Percentiles rank a stretch among this genome's conserved stretches.
Conservation (phyloP, 2,113 vertebrate species). For the Candoia aspera region DNA sequence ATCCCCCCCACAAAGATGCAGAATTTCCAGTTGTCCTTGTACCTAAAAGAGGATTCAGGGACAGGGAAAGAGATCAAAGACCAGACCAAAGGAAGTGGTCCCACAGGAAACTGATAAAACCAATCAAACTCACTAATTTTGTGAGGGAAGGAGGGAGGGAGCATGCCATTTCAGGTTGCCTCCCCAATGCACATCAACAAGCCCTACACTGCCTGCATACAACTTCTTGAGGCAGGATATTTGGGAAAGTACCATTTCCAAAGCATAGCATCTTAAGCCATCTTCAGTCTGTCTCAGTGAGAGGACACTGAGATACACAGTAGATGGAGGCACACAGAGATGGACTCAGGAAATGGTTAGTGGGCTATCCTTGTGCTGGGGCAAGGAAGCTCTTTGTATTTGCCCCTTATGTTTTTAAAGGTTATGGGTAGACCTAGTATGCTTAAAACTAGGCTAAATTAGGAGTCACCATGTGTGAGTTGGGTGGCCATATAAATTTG, state of each 20-base stretch:
- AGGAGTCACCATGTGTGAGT: background rate
- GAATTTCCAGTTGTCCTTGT: no score
- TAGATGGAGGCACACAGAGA: background rate
- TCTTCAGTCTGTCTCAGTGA: background rate
- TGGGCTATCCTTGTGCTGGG: background rate
- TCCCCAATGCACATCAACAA: no score
- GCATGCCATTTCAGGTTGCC: no score
- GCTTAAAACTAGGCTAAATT: background rate
- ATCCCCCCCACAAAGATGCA: no score
- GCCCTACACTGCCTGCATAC: no score
- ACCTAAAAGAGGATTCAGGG: no score
- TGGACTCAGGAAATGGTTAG: background rate
- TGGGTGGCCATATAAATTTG: no score
- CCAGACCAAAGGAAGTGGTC: no score
- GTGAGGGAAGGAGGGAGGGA: no score
- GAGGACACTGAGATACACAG: background rate
- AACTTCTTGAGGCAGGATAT: background rate
- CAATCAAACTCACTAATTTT: no score
- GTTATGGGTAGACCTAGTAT: background rate
- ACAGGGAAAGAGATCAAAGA: no score
- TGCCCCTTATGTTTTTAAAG: background rate
- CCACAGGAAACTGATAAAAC: no score
- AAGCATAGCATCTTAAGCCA: background rate
- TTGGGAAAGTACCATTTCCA: background rate
- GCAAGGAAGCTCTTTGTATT: background rate